These are phyloP conservation scores for Pammene fasciana DNA, from an alignment of 2,888 invertebrate genomes.

Conservation along the genomic window DNA sequence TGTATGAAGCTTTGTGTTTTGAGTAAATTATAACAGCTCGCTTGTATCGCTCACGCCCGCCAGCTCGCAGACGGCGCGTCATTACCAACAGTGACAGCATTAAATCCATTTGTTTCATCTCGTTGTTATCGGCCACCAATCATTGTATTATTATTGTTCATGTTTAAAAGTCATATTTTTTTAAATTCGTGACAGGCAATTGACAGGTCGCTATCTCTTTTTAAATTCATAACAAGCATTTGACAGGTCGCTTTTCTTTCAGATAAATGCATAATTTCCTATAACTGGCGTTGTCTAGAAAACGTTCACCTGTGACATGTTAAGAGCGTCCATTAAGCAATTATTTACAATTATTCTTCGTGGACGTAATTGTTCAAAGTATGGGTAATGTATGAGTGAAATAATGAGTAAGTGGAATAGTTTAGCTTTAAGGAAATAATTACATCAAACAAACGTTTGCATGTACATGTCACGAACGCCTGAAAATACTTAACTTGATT, in stretches of 20 bases:
- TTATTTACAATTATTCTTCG: constrained; percentile 69
- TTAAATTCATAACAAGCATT: constrained; percentile 54
- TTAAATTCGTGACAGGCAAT: constrained; percentile 51
- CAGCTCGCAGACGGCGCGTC: constrained; percentile 68
- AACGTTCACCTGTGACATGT: constrained; percentile 58
- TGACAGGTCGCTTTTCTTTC: constrained; percentile 58
- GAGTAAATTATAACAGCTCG: constrained; percentile 82
- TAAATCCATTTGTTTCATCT: constrained; percentile 63
- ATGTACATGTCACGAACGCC: constrained; percentile 26
- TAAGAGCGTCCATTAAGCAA: constrained; percentile 70
- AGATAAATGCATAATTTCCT: constrained; percentile 57
- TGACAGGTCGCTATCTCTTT: constrained; percentile 58
- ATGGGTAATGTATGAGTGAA: constrained; percentile 58
- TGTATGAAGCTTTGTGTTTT: constrained; percentile 82
- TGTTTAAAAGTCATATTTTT: constrained; percentile 51
- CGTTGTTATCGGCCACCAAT: constrained; percentile 58
- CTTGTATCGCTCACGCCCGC: constrained; percentile 70
- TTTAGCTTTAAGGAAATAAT: constrained; percentile 57
- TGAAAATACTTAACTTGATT: background rate
- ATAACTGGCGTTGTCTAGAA: constrained; percentile 58
- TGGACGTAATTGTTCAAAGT: constrained; percentile 62
- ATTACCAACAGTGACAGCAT: constrained; percentile 78
- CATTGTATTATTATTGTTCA: constrained; percentile 58
- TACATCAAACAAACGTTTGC: constrained; percentile 9
- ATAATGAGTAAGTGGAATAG: constrained; percentile 55